Base-by-base conservation (phyloP, 2,888 invertebrate genomes). In the Dynastes maya region DNA sequence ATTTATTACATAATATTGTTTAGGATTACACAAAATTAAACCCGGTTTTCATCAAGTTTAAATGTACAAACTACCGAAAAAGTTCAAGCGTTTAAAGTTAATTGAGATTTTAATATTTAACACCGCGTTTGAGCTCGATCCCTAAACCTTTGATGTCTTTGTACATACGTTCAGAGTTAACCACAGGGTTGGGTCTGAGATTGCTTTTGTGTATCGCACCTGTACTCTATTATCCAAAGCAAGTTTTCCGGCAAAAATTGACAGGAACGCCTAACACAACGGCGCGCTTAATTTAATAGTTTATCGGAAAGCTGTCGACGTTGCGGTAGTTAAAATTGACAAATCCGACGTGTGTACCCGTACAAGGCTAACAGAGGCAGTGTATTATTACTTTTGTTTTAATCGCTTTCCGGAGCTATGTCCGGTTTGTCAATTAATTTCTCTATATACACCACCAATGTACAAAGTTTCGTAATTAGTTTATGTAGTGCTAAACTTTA, bases 211-310 rank as follows among this genome's bases (percentile, higher is more conserved):
- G 16, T 22, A 55, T 6, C 55, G 55, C 22, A 2, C 8, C n/a
- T 16, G 55, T 22, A 55, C 5, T 55, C n/a, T 53, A n/a, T 53
- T 53, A 53, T 16, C 55, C 4, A 16, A 55, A 55, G 55, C 55
- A 22, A 67, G 45, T 67, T 67, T 65, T 8, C 45, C 22, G 45
- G 9, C 22, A 67, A 67, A 67, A 67, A 67, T 67, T 67, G 45
- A 67, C 65, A 2, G 3, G 22, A 16, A 22, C 8, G 55, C 5
- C 22, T 55, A 9, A 16, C 55, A 67, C 22, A 45, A 16, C 40
- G 11, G 45, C 9, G 22, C 55, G 8, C 27, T 8, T 67, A 67
- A 67, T 67, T 67, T 67, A 67, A 67, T 67, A 67, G 65, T 67
- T 40, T 40, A 40, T 55, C 55, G 65, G 65, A 67, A 45, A 67